Base-by-base conservation (phyloP, 2,888 invertebrate genomes). In the Phasia obesa region DNA sequence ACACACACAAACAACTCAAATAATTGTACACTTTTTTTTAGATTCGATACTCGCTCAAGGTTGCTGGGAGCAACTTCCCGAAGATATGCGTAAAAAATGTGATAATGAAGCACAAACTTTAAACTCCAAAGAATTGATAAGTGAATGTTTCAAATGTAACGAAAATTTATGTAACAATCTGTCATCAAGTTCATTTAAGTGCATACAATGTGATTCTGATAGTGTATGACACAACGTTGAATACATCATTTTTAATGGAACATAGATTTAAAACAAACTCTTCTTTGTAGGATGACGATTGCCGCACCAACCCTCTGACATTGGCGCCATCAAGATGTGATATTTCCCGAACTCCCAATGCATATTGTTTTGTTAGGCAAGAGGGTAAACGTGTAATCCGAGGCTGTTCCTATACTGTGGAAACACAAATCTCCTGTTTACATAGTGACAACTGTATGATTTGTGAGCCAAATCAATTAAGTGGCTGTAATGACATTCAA, bases 131-230 rank as follows among this genome's bases (percentile, higher is more conserved):
- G 49, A 67, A 17, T 31, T 49, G 1, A n/a, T n/a, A n/a, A 38
- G 2, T 2, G 86, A 81, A 13, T 90, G 90, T 38, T 86, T 87
- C 81, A 89, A 88, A 47, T 90, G 91, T 82, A 88, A 87, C 67
- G 84, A 86, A 35, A 85, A 89, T 78, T 77, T 86, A 0, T 90
- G 91, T 85, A 90, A 90, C 64, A 87, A 86, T 70, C 79, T 88
- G 11, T 89, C 89, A 7, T 85, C 88, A 0, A 55, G 49, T 0
- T 84, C 86, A 15, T 87, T 86, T 15, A 84, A 87, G 35, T 91
- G 90, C 82, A 77, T 90, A 27, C 87, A 88, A 79, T 90, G 91
- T 35, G 87, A 89, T 84, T 89, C 90, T 2, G 84, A 82, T 25
- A 85, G 64, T 85, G 89, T 89, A 85, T 17, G 38, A 53, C 1